A percentile compares a stretch with the other conserved stretches of the same genome.
Conservation (phyloP, 2,888 invertebrate genomes). For the Drosophila pegasa region DNA sequence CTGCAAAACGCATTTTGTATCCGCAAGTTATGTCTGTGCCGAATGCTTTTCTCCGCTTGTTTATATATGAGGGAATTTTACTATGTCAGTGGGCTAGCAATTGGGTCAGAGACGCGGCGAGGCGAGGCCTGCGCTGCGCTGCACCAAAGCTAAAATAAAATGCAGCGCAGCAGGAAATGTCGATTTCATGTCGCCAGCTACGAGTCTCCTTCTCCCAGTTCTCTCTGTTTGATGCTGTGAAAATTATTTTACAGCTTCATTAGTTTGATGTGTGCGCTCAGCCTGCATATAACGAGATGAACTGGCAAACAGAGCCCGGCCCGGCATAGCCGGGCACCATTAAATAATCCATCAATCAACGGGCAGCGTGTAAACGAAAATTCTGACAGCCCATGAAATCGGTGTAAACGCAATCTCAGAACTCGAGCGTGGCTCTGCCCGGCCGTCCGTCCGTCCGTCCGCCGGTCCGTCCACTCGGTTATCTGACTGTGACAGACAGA, state of each 20-base stretch:
- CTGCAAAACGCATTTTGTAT: conserved; percentile 38
- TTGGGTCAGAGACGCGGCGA: conserved; percentile 52
- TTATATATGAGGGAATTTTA: conserved; percentile 18
- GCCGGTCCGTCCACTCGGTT: conserved; percentile 7
- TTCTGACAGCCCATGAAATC: conserved; percentile 78
- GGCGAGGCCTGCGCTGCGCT: conserved; percentile 15
- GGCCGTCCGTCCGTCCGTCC: too few relatives aligned
- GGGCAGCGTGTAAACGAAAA: conserved; percentile 64
- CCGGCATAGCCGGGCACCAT: conserved; percentile 22
- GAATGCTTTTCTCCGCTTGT: conserved; percentile 26
- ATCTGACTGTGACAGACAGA: conserved; percentile 33
- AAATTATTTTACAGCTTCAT: conserved; percentile 41
- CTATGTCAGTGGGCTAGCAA: conserved; percentile 56
- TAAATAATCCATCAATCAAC: conserved; percentile 70
- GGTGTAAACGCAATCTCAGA: conserved; percentile 69
- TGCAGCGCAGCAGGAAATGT: conserved; percentile 62
- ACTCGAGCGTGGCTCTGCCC: conserved; percentile 9
- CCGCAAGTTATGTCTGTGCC: conserved; percentile 45
- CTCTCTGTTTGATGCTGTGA: conserved; percentile 43
- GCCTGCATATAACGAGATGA: conserved; percentile 14
- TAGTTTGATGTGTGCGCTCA: conserved; percentile 19
- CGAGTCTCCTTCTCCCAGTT: background rate
- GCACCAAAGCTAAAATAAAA: conserved; percentile 59
- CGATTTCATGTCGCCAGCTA: conserved; percentile 37
- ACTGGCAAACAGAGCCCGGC: conserved; percentile 1